phyloP scores from a whole-genome alignment of 2,888 invertebrate species.

The Latrodectus hesperus region DNA sequence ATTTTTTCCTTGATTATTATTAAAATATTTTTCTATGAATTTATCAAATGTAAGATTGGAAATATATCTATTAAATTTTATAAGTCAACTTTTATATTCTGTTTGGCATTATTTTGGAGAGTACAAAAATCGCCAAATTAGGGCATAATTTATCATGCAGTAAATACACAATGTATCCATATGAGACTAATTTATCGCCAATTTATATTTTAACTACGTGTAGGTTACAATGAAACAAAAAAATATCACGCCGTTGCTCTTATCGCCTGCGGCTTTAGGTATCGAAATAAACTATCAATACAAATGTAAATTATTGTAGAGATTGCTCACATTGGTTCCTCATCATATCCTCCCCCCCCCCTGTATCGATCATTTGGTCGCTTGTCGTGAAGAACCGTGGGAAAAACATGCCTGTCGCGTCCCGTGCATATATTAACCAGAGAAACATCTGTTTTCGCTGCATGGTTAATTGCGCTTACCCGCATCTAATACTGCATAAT shows the following conservation, averaged over 20 bases:
- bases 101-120: no score
- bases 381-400: constrained; percentile 38
- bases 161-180: no score
- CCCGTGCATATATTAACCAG: constrained; percentile 35
- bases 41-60: no score
- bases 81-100: no score
- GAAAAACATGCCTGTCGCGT: constrained; percentile 31
- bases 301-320: neutral
- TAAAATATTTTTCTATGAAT: no score
- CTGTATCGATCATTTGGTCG: constrained; percentile 1
- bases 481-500: constrained; percentile 41
- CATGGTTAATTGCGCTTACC: constrained; percentile 31
- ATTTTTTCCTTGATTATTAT: no score
- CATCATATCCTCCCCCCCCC: neutral
- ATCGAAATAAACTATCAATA: neutral
- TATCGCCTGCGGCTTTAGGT: neutral
- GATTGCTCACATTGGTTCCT: constrained; percentile 14
- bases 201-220: neutral
- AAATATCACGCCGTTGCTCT: neutral
- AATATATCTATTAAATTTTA: no score
- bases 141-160: no score
- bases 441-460: constrained; percentile 54
- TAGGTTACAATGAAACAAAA: neutral
- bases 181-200: neutral
- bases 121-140: no score